A percentile compares a stretch with the other conserved stretches of the same genome.
Evolutionary conservation across 2,888 invertebrate species (phyloP).

Genomic region (Anoplius nigerrimus): DNA sequence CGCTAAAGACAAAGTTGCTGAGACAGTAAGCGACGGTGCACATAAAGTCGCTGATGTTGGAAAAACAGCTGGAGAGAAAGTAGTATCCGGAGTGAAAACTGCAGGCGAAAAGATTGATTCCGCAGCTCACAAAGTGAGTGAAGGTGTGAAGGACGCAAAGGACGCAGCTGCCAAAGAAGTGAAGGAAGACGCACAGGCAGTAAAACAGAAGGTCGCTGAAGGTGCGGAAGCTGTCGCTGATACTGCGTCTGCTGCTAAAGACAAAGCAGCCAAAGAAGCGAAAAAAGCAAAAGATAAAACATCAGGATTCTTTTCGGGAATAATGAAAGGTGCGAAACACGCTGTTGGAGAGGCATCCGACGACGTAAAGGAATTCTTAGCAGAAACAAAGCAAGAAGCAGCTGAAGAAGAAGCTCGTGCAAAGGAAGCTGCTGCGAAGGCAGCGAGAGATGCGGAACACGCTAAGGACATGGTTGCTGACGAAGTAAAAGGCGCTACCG

Average conservation of each 20-base stretch:
- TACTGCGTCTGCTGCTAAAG: constrained; percentile 29
- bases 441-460: constrained; percentile 6
- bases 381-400: constrained; percentile 55
- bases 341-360: constrained; percentile 46
- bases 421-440: constrained; percentile 22
- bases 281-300: constrained; percentile 60
- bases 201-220: constrained; percentile 37
- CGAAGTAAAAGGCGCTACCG: constrained; percentile 72
- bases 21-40: constrained; percentile 36
- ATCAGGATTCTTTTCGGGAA: constrained; percentile 60
- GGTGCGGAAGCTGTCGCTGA: constrained; percentile 24
- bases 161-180: constrained; percentile 30
- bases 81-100: constrained; percentile 72
- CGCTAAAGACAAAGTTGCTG: constrained; percentile 37
- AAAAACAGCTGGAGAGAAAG: constrained; percentile 73
- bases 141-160: constrained; percentile 41
- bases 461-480: constrained; percentile 36
- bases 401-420: constrained; percentile 25
- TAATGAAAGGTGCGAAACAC: constrained; percentile 62
- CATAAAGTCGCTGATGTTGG: constrained; percentile 71
- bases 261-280: constrained; percentile 48
- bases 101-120: constrained; percentile 71
- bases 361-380: constrained; percentile 57
- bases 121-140: constrained; percentile 57
- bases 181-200: constrained; percentile 25